Percentiles rank a stretch among this genome's conserved stretches.
Conservation (phyloP, 2,113 vertebrate genomes). For the Platycercus adscitus region DNA sequence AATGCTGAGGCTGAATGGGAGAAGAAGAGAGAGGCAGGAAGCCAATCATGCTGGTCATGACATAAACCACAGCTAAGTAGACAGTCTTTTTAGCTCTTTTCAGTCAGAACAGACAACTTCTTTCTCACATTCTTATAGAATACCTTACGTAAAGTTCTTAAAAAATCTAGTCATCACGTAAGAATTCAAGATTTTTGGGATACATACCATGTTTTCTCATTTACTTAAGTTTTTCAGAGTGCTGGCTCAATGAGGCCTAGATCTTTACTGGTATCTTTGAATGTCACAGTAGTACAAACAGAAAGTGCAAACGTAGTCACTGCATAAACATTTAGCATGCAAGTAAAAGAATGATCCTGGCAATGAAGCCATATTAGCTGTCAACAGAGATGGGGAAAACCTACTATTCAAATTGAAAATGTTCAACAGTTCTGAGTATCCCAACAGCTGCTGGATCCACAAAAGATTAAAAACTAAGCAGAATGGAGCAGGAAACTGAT, state of each 20-base stretch:
- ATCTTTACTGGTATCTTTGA: background rate
- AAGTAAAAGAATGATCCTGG: background rate
- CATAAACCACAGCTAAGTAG: background rate
- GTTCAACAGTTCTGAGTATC: background rate
- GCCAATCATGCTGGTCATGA: background rate
- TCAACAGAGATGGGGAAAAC: background rate
- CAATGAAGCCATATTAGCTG: background rate
- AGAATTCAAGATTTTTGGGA: background rate
- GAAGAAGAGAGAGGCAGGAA: background rate
- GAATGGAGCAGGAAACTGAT: background rate
- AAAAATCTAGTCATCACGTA: background rate
- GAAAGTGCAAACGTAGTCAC: background rate
- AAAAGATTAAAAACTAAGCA: background rate
- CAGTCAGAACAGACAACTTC: background rate
- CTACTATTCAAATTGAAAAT: fast-evolving
- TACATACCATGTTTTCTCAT: background rate
- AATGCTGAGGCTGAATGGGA: background rate
- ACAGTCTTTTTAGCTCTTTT: background rate
- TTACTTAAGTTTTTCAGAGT: background rate
- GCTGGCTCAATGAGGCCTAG: background rate
- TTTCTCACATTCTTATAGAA: background rate
- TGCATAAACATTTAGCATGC: background rate
- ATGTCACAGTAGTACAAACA: background rate
- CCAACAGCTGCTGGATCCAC: background rate
- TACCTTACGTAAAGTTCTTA: background rate